Evolutionary conservation across 2,888 invertebrate species (phyloP), one percentile per base, ranked within the genome.

Genomic region (Parapristionchus giblindavisi): DNA sequence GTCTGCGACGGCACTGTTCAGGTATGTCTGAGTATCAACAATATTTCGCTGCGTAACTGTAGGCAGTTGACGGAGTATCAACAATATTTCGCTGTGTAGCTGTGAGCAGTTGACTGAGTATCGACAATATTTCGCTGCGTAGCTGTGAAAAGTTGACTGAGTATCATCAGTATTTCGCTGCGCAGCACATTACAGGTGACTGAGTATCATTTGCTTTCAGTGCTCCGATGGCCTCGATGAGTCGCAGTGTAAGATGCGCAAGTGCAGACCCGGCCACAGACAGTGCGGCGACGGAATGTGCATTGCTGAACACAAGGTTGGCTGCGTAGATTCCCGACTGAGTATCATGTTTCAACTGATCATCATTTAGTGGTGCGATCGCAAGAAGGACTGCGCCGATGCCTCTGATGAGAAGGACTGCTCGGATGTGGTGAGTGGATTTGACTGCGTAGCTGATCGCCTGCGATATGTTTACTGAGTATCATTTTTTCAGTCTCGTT

Each of bases 151-250:
- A 17, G 8, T 14, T 14, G 17, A 14, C 17, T 43, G 8, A 8
- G 11, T 43, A 8, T 43, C 8, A 43, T 14, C 8, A 14, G 8
- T 17, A 8, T 43, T 17, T 43, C 43, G 43, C n/a, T n/a, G n/a
- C n/a, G n/a, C n/a, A n/a, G n/a, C n/a, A n/a, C n/a, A n/a, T n/a
- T n/a, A n/a, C n/a, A n/a, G n/a, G n/a, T 8, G 43, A 43, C 43
- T 17, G 17, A 14, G 11, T 14, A 43, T 43, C 17, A 17, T 8
- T 43, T 43, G 11, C 43, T 8, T 43, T 43, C 43, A 98, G 88
- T 98, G 98, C 88, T 94, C 94, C 0, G 96, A 97, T 88, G 96
- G 95, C n/a, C 94, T 94, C 86, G 98, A 99, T 75, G 88, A 87
- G 75, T 77, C 78, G 32, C 82, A 85, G 70, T 87, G 88, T 66